Evolutionary conservation across 2,797 vertebrate genomes (phyloP).

Genomic region (Nannoperca obscura): DNA sequence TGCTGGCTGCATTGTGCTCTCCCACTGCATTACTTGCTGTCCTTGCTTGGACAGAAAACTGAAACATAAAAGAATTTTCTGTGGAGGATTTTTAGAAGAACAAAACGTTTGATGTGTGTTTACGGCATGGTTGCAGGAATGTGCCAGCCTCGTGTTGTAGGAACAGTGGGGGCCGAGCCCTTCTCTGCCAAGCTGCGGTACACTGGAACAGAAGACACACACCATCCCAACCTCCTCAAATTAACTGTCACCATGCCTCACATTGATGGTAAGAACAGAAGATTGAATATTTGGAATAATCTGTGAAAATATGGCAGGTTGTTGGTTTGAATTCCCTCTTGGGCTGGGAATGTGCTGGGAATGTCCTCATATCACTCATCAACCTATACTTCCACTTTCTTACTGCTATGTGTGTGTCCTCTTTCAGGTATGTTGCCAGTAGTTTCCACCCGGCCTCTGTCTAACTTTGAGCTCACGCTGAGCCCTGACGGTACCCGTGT

Average conservation of each 20-base stretch:
- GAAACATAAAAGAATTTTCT: slow-evolving; percentile 37
- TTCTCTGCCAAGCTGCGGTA: slow-evolving; percentile 96
- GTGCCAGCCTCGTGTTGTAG: slow-evolving; percentile 91
- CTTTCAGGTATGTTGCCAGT: slow-evolving; percentile 93
- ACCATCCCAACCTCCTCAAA: slow-evolving; percentile 93
- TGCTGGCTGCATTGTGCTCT: slow-evolving; percentile 19
- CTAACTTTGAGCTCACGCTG: slow-evolving; percentile 95
- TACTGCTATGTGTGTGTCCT: neutral
- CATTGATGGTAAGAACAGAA: slow-evolving; percentile 88
- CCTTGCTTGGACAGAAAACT: slow-evolving; percentile 40
- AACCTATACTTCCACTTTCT: slow-evolving; percentile 44
- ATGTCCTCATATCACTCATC: slow-evolving; percentile 2
- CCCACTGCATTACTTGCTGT: slow-evolving; percentile 17
- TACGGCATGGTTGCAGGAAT: slow-evolving; percentile 84
- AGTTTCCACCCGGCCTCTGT: slow-evolving; percentile 92
- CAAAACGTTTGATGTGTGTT: slow-evolving; percentile 49
- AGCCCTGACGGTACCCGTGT: slow-evolving; percentile 95
- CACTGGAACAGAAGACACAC: slow-evolving; percentile 90
- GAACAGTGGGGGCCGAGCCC: slow-evolving; percentile 94
- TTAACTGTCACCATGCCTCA: slow-evolving; percentile 95
- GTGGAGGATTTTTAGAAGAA: slow-evolving; percentile 32
- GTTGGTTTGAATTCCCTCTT: neutral
- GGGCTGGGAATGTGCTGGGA: neutral
- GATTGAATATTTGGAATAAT: neutral
- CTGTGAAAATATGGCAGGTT: slow-evolving; percentile 8